Evolutionary conservation across 1,140 invertebrate species (phyloP).

Genomic region (Tetramorium parvispinum): DNA sequence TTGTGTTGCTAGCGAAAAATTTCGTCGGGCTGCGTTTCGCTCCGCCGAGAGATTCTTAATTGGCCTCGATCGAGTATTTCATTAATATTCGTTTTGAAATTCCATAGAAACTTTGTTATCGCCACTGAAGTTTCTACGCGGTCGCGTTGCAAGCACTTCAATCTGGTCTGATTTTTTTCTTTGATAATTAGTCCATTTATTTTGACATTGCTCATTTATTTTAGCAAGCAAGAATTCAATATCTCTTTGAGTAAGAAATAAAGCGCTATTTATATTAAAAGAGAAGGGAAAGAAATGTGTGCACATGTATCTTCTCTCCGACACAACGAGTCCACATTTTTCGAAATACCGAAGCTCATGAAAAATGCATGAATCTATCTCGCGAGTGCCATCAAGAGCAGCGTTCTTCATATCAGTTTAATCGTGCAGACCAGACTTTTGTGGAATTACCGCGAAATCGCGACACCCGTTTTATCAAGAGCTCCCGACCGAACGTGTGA

Average conservation of each 20-base stretch:
- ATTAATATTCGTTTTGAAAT: conserved; percentile 45
- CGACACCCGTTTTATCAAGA: not conserved
- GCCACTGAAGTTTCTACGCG: not conserved
- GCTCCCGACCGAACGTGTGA: not conserved
- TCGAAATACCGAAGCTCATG: conserved; percentile 3
- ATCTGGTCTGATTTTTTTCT: not conserved
- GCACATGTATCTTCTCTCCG: not conserved
- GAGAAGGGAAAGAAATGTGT: not conserved
- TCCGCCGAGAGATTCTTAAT: conserved; percentile 12
- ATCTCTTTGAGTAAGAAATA: not conserved
- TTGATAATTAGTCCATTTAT: not conserved
- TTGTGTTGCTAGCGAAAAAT: conserved; percentile 12
- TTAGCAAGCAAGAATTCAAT: not conserved
- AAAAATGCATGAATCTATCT: conserved; percentile 16
- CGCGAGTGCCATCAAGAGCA: not conserved
- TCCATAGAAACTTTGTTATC: conserved; percentile 25
- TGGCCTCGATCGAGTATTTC: conserved; percentile 25
- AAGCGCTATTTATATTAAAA: not conserved
- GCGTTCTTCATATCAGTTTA: not conserved
- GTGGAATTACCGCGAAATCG: not conserved
- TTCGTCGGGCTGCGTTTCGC: not conserved
- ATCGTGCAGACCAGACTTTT: not conserved
- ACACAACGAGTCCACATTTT: not conserved
- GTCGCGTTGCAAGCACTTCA: not conserved
- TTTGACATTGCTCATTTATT: not conserved